These are phyloP conservation scores for Caenorhabditis doughertyi DNA, from an alignment of 2,888 invertebrate genomes.

Conservation along the genomic window DNA sequence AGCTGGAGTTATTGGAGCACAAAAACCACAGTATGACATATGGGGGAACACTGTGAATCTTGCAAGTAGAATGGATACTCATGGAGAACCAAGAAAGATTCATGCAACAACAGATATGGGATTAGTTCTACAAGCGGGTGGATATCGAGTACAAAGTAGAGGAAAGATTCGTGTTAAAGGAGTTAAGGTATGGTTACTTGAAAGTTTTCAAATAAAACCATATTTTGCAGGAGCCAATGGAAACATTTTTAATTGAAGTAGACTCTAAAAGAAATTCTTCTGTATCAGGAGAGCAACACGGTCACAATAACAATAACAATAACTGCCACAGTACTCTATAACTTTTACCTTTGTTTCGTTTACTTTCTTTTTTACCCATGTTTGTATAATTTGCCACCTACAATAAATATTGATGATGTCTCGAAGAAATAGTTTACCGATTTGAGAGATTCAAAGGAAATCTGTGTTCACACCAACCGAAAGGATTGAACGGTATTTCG, in stretches of 20 bases:
- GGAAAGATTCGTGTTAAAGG: constrained; percentile 96
- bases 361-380: constrained; percentile 23
- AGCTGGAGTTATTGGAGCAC: constrained; percentile 96
- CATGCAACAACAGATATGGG: constrained; percentile 90
- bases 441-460: constrained; percentile 1
- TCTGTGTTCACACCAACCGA: constrained; percentile 35
- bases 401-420: constrained; percentile 48
- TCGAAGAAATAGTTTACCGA: constrained; percentile 6
- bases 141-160: constrained; percentile 92
- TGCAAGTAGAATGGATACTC: constrained; percentile 97
- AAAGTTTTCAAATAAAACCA: neutral
- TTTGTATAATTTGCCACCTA: constrained; percentile 60
- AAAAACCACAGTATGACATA: constrained; percentile 98
- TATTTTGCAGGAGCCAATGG: constrained; percentile 77
- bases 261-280: constrained; percentile 77
- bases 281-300: constrained; percentile 57
- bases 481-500: constrained; percentile 44
- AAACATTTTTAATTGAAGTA: constrained; percentile 79
- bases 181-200: constrained; percentile 68
- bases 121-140: constrained; percentile 90
- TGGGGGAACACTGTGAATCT: constrained; percentile 99
- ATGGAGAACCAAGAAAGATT: constrained; percentile 89
- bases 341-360: neutral
- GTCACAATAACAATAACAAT: constrained; percentile 49
- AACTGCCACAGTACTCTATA: constrained; percentile 48